phyloP scores from a whole-genome alignment of 2,113 vertebrate genomes.

The Serilophus lunatus region DNA sequence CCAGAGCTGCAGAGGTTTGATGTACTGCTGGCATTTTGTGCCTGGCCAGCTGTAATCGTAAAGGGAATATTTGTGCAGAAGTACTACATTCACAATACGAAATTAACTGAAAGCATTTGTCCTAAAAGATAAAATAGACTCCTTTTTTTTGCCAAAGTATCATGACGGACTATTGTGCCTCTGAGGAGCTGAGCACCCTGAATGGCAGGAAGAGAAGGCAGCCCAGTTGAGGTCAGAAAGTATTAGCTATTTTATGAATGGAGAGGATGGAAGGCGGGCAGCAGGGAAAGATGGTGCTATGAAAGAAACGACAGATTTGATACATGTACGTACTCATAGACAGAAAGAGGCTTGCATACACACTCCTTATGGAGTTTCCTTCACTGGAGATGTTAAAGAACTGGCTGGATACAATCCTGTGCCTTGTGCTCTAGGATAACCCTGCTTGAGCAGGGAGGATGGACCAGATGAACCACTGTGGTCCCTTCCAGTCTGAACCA shows the following conservation, averaged over 20 bases:
- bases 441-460: not conserved
- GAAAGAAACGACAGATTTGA: not conserved
- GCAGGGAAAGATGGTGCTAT: not conserved
- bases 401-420: not conserved
- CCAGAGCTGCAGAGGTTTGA: not conserved
- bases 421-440: not conserved
- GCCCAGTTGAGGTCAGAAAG: not conserved
- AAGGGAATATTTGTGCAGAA: not conserved
- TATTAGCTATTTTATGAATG: not conserved
- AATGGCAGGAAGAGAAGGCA: not conserved
- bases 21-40: not conserved
- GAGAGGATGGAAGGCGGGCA: not conserved
- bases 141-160: not conserved
- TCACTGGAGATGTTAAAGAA: not conserved
- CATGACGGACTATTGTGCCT: not conserved
- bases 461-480: not conserved
- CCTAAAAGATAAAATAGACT: not conserved
- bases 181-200: not conserved
- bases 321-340: not conserved
- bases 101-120: slow-evolving; percentile 20
- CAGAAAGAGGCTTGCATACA: not conserved
- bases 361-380: not conserved
- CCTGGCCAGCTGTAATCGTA: not conserved
- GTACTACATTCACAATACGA: not conserved
- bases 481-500: not conserved